Evolutionary conservation across 1,140 invertebrate genomes (phyloP).

Genomic region (Hyphantria cunea): DNA sequence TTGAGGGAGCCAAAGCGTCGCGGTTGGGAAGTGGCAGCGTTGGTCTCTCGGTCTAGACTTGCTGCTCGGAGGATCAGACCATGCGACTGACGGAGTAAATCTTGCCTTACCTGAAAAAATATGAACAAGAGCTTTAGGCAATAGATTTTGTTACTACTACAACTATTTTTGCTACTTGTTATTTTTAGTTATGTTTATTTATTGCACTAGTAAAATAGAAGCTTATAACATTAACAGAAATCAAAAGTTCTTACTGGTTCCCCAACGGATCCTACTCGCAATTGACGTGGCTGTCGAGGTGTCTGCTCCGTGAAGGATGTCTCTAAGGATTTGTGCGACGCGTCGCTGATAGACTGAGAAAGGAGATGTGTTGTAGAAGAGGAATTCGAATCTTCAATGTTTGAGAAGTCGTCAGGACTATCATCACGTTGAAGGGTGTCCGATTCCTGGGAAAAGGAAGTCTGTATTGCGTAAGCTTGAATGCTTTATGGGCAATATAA

Average conservation of each 20-base stretch:
- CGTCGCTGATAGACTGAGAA: slow-evolving; percentile 66
- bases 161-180: too few relatives aligned
- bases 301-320: slow-evolving; percentile 58
- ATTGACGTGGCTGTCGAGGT: slow-evolving; percentile 37
- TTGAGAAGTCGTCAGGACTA: slow-evolving; percentile 64
- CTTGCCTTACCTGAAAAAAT: slow-evolving; percentile 47
- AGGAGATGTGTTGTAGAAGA: slow-evolving; percentile 67
- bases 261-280: slow-evolving; percentile 51
- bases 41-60: slow-evolving; percentile 67
- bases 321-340: slow-evolving; percentile 53
- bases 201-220: too few relatives aligned
- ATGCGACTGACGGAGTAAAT: slow-evolving; percentile 58
- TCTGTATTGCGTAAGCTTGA: too few relatives aligned
- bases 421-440: slow-evolving; percentile 68
- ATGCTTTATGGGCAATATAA: too few relatives aligned
- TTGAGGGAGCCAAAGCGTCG: slow-evolving; percentile 62
- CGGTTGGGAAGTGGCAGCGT: slow-evolving; percentile 36
- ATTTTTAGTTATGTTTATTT: too few relatives aligned
- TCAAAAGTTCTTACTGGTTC: slow-evolving; percentile 37
- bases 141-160: too few relatives aligned
- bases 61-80: slow-evolving; percentile 74
- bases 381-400: slow-evolving; percentile 63
- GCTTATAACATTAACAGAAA: too few relatives aligned
- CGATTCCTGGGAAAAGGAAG: slow-evolving; percentile 50
- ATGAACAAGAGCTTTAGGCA: neutral